These are phyloP conservation scores for Unio delphinus DNA, from an alignment of 2,888 invertebrate species.

Conservation along the genomic window DNA sequence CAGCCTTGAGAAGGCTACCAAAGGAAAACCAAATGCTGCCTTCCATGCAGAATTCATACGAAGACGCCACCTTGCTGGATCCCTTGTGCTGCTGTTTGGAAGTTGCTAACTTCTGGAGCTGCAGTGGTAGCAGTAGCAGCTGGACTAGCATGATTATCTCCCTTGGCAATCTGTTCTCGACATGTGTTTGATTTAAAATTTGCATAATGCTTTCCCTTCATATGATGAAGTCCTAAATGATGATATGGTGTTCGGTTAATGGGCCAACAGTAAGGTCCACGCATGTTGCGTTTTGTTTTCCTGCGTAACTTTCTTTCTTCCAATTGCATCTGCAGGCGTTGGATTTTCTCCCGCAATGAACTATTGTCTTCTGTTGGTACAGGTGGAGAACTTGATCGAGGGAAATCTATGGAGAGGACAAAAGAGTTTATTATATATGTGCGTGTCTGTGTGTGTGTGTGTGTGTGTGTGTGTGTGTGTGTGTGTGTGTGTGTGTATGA, in stretches of 20 bases:
- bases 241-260: slow-evolving; percentile 9
- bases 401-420: neutral
- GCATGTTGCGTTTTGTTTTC: slow-evolving; percentile 80
- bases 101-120: slow-evolving; percentile 11
- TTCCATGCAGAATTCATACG: slow-evolving; percentile 41
- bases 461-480: too few species aligned
- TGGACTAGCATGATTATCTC: slow-evolving; percentile 9
- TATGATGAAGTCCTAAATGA: slow-evolving; percentile 7
- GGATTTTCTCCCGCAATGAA: slow-evolving; percentile 85
- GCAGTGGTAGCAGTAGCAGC: slow-evolving; percentile 6
- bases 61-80: slow-evolving; percentile 54
- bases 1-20: too few species aligned
- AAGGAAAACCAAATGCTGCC: too few species aligned
- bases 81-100: slow-evolving; percentile 17
- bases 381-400: neutral
- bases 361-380: slow-evolving; percentile 8
- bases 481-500: too few species aligned
- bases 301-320: slow-evolving; percentile 84
- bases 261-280: slow-evolving; percentile 55
- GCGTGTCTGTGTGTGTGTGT: too few species aligned
- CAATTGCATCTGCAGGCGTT: slow-evolving; percentile 89
- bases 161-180: slow-evolving; percentile 8
- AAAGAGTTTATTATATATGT: neutral
- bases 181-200: slow-evolving; percentile 3
- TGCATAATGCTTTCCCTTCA: slow-evolving; percentile 1